Evolutionary conservation across 1,140 invertebrate species (phyloP).

Genomic region (Drosophila yakuba): DNA sequence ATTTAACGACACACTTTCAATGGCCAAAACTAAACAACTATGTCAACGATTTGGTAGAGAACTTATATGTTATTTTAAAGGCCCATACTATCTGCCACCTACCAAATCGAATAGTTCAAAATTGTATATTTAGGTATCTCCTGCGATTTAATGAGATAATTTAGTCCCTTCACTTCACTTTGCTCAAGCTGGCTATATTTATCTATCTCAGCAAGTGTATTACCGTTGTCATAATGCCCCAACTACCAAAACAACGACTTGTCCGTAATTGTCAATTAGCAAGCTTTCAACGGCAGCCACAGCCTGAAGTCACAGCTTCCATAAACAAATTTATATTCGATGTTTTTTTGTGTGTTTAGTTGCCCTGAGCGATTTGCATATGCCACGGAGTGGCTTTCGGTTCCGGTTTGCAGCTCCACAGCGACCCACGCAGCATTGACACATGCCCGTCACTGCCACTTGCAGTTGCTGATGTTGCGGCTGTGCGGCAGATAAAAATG

Average conservation of each 20-base stretch:
- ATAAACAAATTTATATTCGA: conserved; percentile 44
- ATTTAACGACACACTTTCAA: too few species aligned
- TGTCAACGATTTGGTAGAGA: too few species aligned
- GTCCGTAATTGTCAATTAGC: conserved; percentile 74
- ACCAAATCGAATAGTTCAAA: too few species aligned
- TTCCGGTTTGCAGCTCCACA: conserved; percentile 22
- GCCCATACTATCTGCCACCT: too few species aligned
- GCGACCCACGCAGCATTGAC: conserved; percentile 67
- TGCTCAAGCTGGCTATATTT: not conserved
- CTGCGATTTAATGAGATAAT: not conserved
- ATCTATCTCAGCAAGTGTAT: not conserved
- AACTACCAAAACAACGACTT: conserved; percentile 21
- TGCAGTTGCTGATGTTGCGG: conserved; percentile 33
- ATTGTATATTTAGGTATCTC: too few species aligned
- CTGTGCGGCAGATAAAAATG: conserved; percentile 32
- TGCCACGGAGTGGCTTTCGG: conserved; percentile 37
- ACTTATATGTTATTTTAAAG: too few species aligned
- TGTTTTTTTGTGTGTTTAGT: conserved; percentile 2
- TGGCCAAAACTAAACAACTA: too few species aligned
- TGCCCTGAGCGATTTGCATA: conserved; percentile 36
- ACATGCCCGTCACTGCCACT: conserved; percentile 62
- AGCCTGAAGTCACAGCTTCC: conserved; percentile 58
- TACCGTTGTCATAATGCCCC: not conserved
- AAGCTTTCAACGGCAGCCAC: conserved; percentile 63
- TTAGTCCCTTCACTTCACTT: not conserved